Evolutionary conservation across 2,113 vertebrate species (phyloP).

Genomic region (Podiceps cristatus): DNA sequence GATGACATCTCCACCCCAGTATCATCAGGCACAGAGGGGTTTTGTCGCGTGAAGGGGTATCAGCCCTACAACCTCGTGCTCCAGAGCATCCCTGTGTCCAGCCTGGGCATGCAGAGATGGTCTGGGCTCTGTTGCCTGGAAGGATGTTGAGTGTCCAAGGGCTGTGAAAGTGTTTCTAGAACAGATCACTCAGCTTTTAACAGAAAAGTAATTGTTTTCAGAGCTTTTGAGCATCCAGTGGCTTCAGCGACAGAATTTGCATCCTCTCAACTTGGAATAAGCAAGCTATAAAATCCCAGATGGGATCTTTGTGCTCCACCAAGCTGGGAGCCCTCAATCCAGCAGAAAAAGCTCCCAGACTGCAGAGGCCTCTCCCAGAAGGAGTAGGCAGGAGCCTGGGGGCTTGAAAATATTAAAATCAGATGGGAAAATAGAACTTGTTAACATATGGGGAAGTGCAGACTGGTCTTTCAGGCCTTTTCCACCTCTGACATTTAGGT

Average conservation of each 20-base stretch:
- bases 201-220: background rate
- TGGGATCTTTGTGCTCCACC: background rate
- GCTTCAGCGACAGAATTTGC: background rate
- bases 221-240: background rate
- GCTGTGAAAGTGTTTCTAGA: background rate
- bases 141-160: background rate
- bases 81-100: background rate
- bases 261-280: background rate
- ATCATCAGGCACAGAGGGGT: background rate
- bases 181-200: background rate
- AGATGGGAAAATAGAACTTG: background rate
- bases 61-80: background rate
- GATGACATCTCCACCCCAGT: background rate
- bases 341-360: background rate
- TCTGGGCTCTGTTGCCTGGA: background rate
- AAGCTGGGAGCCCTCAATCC: background rate
- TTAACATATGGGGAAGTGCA: background rate
- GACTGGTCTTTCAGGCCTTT: background rate
- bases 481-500: background rate
- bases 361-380: background rate
- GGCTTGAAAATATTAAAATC: background rate
- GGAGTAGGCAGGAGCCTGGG: background rate
- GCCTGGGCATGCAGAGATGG: accelerated
- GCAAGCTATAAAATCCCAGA: background rate
- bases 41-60: background rate